phyloP scores from a whole-genome alignment of 1,140 invertebrate species.

The Drosophila ercepeae region DNA sequence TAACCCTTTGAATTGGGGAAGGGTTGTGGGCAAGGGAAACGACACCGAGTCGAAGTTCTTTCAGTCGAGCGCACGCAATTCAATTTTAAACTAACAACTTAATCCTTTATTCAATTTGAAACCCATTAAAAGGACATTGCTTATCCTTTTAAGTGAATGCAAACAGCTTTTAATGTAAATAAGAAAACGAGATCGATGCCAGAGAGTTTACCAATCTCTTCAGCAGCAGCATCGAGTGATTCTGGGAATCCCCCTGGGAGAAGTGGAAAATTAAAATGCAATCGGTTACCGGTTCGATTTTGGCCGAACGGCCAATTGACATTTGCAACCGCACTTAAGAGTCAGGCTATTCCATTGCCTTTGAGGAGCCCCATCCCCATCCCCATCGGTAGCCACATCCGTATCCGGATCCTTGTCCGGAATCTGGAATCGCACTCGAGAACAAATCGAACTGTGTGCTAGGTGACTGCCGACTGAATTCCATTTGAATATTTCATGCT shows the following conservation, averaged over 20 bases:
- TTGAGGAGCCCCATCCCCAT: conserved; percentile 6
- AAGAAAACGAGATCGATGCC: conserved; percentile 83
- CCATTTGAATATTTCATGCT: conserved; percentile 81
- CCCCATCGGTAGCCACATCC: conserved; percentile 8
- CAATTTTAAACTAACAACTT: conserved; percentile 84
- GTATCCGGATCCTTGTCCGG: conserved; percentile 21
- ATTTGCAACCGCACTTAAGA: conserved; percentile 84
- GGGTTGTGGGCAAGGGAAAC: not conserved
- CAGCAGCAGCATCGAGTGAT: conserved; percentile 5
- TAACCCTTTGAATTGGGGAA: conserved; percentile 29
- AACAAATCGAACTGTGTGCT: conserved; percentile 67
- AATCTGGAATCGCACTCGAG: conserved; percentile 63
- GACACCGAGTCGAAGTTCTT: conserved; percentile 37
- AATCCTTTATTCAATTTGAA: conserved; percentile 84
- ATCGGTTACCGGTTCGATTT: conserved; percentile 54
- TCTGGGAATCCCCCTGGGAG: conserved; percentile 13
- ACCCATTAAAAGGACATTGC: conserved; percentile 84
- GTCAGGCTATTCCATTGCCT: conserved; percentile 25
- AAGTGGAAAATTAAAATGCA: conserved; percentile 76
- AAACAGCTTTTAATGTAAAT: conserved; percentile 84
- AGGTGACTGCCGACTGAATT: conserved; percentile 62
- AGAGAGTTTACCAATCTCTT: conserved; percentile 49
- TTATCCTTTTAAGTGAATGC: conserved; percentile 84
- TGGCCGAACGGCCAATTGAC: conserved; percentile 78
- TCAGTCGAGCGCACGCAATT: conserved; percentile 72